Evolutionary conservation across 1,140 invertebrate genomes (phyloP), one percentile per base, ranked within the genome.

Genomic region (Pogonognathellus flavescens): DNA sequence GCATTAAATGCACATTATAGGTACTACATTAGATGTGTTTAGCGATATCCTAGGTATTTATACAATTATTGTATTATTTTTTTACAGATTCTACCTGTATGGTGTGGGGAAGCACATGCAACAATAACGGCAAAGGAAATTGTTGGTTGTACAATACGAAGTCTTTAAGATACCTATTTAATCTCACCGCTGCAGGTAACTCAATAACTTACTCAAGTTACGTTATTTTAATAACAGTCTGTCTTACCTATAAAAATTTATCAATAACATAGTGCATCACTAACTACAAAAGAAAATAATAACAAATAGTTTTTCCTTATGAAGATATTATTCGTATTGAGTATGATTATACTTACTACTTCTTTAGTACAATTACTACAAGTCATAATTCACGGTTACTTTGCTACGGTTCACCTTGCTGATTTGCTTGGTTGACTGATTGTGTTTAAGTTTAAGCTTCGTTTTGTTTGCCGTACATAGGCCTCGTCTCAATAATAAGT

Each of bases 141-240:
- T 88, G 88, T 53, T 70, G 80, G 84, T 66, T 88, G 59, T 88
- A 88, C 53, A 72, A 88, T 72, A 85, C 85, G 7, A 76, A 88
- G 52, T 66, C 83, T 70, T 83, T 88, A 18, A 22, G 88, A 41
- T 86, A 86, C 41, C 25, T 83, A 14, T 88, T 88, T 76, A 88
- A 88, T 76, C 49, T 88, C 41, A 86, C 87, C 8, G 88, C 88
- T 55, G 86, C 88, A 81, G 80, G 80, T 81, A 81, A 22, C 31
- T 41, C 31, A 41, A 41, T 41, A 41, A 6, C 31, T 41, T 41
- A 41, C 31, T 6, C 6, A 41, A 41, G 2, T 41, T 41, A 41
- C 31, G 31, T 41, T 41, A 41, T 41, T 41, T 1, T 41, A 41
- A 41, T 41, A 41, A 41, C 31, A 41, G 31, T n/a, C n/a, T n/a